phyloP scores from a whole-genome alignment of 1,140 invertebrate genomes.

The Scaptomyza montana region DNA sequence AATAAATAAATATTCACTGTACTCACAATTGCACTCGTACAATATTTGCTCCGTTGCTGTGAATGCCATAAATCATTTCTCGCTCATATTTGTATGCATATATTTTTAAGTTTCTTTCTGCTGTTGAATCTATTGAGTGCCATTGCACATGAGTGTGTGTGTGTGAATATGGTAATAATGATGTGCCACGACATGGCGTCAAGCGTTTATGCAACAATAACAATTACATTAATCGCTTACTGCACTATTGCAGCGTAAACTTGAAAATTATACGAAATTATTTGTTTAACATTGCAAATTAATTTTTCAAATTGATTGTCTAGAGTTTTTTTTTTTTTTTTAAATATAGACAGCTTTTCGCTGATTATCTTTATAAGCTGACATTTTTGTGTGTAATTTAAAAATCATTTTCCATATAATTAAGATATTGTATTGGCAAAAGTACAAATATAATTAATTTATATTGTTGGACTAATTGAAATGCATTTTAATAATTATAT shows the following conservation, averaged over 20 bases:
- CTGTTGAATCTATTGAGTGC: slow-evolving; percentile 57
- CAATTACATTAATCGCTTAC: slow-evolving; percentile 64
- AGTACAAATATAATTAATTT: no score
- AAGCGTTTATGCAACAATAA: slow-evolving; percentile 73
- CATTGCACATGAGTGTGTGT: neutral
- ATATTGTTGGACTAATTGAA: no score
- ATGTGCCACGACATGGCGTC: slow-evolving; percentile 74
- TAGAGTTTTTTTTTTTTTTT: slow-evolving; percentile 18
- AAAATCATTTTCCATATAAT: neutral
- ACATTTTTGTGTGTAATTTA: slow-evolving; percentile 7
- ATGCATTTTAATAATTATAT: no score
- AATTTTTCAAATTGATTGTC: slow-evolving; percentile 5
- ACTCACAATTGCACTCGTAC: slow-evolving; percentile 19
- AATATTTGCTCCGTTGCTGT: slow-evolving; percentile 31
- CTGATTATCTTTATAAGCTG: slow-evolving; percentile 18
- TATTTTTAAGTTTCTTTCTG: slow-evolving; percentile 74
- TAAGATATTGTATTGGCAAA: neutral
- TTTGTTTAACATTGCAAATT: slow-evolving; percentile 46
- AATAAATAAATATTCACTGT: slow-evolving; percentile 4
- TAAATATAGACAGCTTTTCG: slow-evolving; percentile 18
- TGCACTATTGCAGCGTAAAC: slow-evolving; percentile 29
- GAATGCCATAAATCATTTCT: slow-evolving; percentile 77
- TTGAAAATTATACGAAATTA: slow-evolving; percentile 60
- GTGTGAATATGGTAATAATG: slow-evolving; percentile 58
- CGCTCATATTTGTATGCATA: slow-evolving; percentile 71